Evolutionary conservation across 2,113 vertebrate species (phyloP), one percentile per base, ranked within the genome.

Genomic region (Phrynosoma platyrhinos): DNA sequence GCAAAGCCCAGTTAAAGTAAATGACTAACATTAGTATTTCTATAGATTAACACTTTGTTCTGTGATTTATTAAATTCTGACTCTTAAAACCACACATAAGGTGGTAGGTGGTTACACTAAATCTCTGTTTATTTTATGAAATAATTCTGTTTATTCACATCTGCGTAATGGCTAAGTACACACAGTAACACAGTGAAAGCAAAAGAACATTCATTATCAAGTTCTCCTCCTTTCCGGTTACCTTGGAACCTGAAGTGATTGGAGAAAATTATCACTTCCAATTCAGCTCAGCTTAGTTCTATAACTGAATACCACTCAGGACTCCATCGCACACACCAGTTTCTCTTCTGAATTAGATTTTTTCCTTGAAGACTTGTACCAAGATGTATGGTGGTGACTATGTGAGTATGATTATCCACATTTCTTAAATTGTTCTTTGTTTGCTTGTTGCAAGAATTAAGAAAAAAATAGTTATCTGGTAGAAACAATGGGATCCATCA

Each of bases 341-440:
- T 66, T 78, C 8, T 32, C 1, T 72, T 80, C 0, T n/a, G 71
- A 79, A 30, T 74, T 77, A 36, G 84, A 27, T 42, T 27, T 79
- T 47, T 77, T 94, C 91, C 5, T 36, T 87, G 88, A 80, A 86
- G 75, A 78, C 32, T 82, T 25, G 0, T 30, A 77, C 81, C 92
- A 94, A 91, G 91, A 97, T 97, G 97, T 97, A 96, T 79, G 93
- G 94, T 16, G 96, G 94, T 47, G 87, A 92, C 68, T 97, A 97
- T 52, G 97, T 97, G 86, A 97, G 97, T 97, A 96, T 53, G 90
- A 92, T 62, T 16, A n/a, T 12, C 68, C 78, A 10, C 90, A 94
- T 74, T 89, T 3, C 25, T 71, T 91, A 93, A 87, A 77, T 64
- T 92, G 86, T 76, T 32, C 71, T 47, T 90, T 47, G 42, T 47